Evolutionary conservation across 1,140 invertebrate species (phyloP).

Genomic region (Aphidius ervi): DNA sequence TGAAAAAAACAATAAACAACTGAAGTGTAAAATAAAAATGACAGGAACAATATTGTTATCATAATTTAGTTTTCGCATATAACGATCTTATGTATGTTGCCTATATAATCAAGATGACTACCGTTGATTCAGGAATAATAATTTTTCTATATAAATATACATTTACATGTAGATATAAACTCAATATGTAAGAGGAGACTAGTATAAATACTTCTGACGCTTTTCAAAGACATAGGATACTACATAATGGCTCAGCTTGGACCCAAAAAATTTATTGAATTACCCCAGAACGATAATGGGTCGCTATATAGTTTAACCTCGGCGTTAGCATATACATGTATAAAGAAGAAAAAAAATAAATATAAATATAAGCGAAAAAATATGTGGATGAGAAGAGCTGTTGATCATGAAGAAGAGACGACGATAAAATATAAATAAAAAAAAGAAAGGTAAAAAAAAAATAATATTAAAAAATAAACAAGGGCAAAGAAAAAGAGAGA

Average conservation of each 20-base stretch:
- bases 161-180: no score
- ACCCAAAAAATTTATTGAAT: slow-evolving; percentile 22
- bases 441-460: no score
- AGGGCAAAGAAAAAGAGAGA: slow-evolving; percentile 23
- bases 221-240: slow-evolving; percentile 2
- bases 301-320: slow-evolving; percentile 17
- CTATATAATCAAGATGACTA: no score
- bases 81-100: no score
- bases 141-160: no score
- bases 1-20: no score
- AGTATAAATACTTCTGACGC: slow-evolving; percentile 13
- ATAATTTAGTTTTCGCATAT: no score
- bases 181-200: slow-evolving; percentile 20
- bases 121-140: no score
- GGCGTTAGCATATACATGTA: slow-evolving; percentile 9
- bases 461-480: slow-evolving; percentile 24
- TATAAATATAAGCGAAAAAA: slow-evolving; percentile 17
- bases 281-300: slow-evolving; percentile 21
- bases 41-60: no score
- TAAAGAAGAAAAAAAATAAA: neutral
- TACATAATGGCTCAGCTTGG: slow-evolving; percentile 6
- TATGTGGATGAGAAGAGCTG: slow-evolving; percentile 20
- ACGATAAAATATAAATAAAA: no score
- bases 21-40: no score
- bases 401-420: slow-evolving; percentile 6